Percentiles rank a stretch among this genome's conserved stretches.
These are phyloP conservation scores for Hydropotes inermis DNA, from an alignment of 2,113 vertebrate genomes.

Conservation along the genomic window DNA sequence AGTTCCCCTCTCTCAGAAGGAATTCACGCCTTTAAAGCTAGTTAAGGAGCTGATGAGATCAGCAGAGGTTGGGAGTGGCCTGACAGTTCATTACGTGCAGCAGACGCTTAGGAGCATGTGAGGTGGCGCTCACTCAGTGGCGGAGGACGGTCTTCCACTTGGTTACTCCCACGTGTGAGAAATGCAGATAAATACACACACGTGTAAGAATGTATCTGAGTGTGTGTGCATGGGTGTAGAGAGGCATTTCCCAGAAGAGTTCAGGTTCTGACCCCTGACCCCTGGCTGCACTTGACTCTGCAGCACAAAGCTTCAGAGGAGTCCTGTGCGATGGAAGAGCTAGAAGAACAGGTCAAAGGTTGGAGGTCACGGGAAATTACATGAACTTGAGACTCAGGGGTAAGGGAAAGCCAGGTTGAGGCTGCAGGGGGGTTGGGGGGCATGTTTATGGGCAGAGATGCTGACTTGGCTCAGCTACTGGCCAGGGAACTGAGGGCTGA, in stretches of 20 bases:
- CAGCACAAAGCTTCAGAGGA: not conserved
- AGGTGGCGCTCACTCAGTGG: not conserved
- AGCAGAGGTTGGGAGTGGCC: not conserved
- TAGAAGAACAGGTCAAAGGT: not conserved
- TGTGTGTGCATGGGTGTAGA: accelerated
- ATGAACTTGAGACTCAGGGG: not conserved
- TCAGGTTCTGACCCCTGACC: not conserved
- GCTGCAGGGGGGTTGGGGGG: not conserved
- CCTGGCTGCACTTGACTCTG: not conserved
- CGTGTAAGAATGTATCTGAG: not conserved
- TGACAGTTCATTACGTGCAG: not conserved
- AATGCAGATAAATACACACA: not conserved
- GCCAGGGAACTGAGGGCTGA: accelerated
- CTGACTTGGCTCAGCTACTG: not conserved
- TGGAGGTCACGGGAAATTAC: not conserved
- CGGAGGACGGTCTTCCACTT: not conserved
- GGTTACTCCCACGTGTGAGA: not conserved
- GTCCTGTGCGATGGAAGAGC: not conserved
- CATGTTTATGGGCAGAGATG: not conserved
- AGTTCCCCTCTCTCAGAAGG: not conserved
- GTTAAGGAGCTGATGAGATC: not conserved
- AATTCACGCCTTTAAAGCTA: not conserved
- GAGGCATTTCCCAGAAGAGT: not conserved
- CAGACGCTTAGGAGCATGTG: not conserved
- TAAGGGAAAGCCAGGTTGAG: not conserved